Percentiles rank a stretch among this genome's conserved stretches.
Evolutionary conservation across 1,140 invertebrate genomes (phyloP).

Genomic region (Pissodes strobi): DNA sequence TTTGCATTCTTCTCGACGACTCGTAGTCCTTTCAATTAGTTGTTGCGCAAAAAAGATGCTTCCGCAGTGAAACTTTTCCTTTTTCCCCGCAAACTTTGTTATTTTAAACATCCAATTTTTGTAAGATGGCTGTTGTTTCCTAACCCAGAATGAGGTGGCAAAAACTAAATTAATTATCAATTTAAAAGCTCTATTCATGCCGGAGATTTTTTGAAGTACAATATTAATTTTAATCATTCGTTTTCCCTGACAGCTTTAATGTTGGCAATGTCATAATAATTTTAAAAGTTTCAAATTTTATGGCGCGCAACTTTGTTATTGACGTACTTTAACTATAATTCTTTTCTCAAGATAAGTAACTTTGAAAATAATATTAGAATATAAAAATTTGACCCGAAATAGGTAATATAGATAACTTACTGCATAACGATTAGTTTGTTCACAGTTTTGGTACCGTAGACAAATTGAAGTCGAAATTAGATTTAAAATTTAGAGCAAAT

Average conservation of each 20-base stretch:
- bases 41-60: constrained; percentile 1
- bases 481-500: too few relatives aligned
- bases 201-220: constrained; percentile 1
- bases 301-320: too few relatives aligned
- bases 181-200: constrained; percentile 13
- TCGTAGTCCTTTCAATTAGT: neutral
- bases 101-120: constrained; percentile 14
- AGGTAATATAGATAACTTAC: too few relatives aligned
- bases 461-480: too few relatives aligned
- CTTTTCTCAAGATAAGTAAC: too few relatives aligned
- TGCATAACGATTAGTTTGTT: too few relatives aligned
- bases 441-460: too few relatives aligned
- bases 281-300: constrained; percentile 4
- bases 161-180: constrained; percentile 22
- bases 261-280: neutral
- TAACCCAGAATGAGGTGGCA: constrained; percentile 1
- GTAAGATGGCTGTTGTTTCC: constrained; percentile 9
- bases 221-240: constrained; percentile 19
- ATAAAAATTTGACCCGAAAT: too few relatives aligned
- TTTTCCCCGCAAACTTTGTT: constrained; percentile 1
- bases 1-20: constrained; percentile 1
- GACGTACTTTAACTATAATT: too few relatives aligned
- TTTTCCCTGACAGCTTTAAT: constrained; percentile 7
- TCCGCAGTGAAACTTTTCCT: neutral
- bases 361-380: too few relatives aligned